These are phyloP conservation scores for Pyrrhura leucotis DNA, from an alignment of 2,797 vertebrate species.

Conservation along the genomic window DNA sequence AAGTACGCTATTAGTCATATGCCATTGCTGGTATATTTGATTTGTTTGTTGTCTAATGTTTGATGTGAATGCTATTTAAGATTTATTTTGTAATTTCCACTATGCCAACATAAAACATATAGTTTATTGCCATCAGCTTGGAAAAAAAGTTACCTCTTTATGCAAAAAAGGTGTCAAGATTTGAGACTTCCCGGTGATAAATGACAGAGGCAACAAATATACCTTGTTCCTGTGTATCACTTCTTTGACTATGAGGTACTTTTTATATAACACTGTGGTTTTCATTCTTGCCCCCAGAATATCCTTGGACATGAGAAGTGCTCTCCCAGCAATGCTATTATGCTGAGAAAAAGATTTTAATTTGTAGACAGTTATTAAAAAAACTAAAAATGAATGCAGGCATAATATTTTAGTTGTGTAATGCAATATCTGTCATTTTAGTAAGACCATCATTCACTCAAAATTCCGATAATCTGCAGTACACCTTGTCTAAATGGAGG, in stretches of 20 bases:
- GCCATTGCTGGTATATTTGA: constrained; percentile 46
- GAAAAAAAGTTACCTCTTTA: constrained; percentile 65
- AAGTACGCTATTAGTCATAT: constrained; percentile 55
- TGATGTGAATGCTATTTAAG: constrained; percentile 53
- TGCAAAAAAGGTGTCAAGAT: constrained; percentile 63
- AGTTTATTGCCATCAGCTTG: constrained; percentile 39
- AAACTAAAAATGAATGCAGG: neutral
- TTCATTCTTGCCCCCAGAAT: constrained; percentile 45
- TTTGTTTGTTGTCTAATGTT: constrained; percentile 67
- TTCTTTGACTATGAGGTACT: constrained; percentile 36
- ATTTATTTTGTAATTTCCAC: constrained; percentile 76
- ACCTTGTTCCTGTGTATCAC: constrained; percentile 27
- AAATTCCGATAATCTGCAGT: neutral
- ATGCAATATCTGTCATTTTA: constrained; percentile 30
- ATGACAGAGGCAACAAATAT: constrained; percentile 50
- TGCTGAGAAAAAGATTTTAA: constrained; percentile 40
- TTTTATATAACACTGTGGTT: constrained; percentile 67
- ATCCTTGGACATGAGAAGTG: constrained; percentile 62
- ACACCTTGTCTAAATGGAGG: neutral
- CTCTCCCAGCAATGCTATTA: constrained; percentile 35
- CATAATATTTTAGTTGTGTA: constrained; percentile 47
- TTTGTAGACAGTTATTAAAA: constrained; percentile 34
- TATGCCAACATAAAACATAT: constrained; percentile 53
- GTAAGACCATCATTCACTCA: constrained; percentile 43
- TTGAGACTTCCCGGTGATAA: constrained; percentile 66